Evolutionary conservation across 2,113 vertebrate genomes (phyloP).

Genomic region (Talpa occidentalis): DNA sequence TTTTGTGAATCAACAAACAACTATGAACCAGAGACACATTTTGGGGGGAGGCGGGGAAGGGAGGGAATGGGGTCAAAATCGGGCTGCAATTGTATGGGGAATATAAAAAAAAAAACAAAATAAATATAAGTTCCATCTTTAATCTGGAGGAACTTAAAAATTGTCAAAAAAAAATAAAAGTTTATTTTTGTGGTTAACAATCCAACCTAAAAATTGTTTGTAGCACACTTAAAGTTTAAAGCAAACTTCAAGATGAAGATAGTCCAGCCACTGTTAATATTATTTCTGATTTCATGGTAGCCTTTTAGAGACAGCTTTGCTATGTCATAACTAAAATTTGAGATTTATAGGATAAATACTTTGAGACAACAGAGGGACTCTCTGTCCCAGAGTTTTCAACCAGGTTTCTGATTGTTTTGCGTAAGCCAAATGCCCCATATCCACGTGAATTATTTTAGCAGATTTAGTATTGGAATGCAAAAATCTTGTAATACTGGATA

Average conservation of each 20-base stretch:
- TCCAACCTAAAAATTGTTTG: constrained; percentile 21
- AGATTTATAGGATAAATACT: background rate
- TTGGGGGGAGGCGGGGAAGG: too few species aligned
- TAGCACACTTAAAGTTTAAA: constrained; percentile 29
- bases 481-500: background rate
- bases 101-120: too few species aligned
- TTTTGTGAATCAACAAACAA: too few species aligned
- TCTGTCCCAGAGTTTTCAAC: constrained; percentile 14
- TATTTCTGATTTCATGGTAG: constrained; percentile 43
- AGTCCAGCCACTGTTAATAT: background rate
- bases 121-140: too few species aligned
- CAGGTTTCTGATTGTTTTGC: background rate
- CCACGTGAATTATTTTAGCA: background rate
- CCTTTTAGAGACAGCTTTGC: constrained; percentile 43
- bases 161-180: too few species aligned
- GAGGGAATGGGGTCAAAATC: too few species aligned
- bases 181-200: constrained; percentile 25
- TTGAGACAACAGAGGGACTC: background rate
- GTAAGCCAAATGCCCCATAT: background rate
- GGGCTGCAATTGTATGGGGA: too few species aligned
- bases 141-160: too few species aligned
- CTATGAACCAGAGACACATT: too few species aligned
- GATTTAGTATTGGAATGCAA: constrained; percentile 30
- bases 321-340: constrained; percentile 54
- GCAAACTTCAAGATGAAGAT: constrained; percentile 40